phyloP scores from a whole-genome alignment of 1,140 invertebrate genomes.

The Eufriesea mexicana region DNA sequence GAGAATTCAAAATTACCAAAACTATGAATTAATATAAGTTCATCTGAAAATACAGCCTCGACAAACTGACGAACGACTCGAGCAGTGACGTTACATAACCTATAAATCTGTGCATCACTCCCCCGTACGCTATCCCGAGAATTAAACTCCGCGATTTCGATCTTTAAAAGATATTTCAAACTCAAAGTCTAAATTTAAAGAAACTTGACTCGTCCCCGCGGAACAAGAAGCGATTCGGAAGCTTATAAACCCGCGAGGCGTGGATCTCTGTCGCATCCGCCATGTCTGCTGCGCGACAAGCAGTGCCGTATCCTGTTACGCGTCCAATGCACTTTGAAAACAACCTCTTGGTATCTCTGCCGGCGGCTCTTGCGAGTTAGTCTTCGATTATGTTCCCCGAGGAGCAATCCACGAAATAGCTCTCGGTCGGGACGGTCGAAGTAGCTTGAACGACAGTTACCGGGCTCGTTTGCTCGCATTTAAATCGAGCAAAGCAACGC shows the following conservation, averaged over 20 bases:
- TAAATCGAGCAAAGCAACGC: slow-evolving; percentile 51
- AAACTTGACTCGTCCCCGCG: not conserved
- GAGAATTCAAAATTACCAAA: no score
- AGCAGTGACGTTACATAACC: no score
- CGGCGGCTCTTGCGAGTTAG: slow-evolving; percentile 26
- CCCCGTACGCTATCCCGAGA: no score
- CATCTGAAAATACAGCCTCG: no score
- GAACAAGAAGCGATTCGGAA: no score
- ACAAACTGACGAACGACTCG: no score
- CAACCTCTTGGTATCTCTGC: slow-evolving; percentile 48
- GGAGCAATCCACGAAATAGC: slow-evolving; percentile 42
- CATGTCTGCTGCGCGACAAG: not conserved
- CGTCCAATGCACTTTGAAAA: slow-evolving; percentile 60
- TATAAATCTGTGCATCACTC: no score
- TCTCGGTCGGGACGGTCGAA: slow-evolving; percentile 29
- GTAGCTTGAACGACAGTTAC: slow-evolving; percentile 50
- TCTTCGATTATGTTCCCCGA: slow-evolving; percentile 51
- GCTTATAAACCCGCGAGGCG: not conserved
- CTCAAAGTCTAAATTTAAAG: not conserved
- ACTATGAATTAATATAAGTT: no score
- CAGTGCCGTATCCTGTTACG: slow-evolving; percentile 33
- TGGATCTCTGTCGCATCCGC: not conserved
- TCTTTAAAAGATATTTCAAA: no score
- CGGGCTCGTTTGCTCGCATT: slow-evolving; percentile 50
- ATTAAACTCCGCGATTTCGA: no score